Conservation (phyloP, 2,888 invertebrate genomes). For the Sympetrum striolatum region DNA sequence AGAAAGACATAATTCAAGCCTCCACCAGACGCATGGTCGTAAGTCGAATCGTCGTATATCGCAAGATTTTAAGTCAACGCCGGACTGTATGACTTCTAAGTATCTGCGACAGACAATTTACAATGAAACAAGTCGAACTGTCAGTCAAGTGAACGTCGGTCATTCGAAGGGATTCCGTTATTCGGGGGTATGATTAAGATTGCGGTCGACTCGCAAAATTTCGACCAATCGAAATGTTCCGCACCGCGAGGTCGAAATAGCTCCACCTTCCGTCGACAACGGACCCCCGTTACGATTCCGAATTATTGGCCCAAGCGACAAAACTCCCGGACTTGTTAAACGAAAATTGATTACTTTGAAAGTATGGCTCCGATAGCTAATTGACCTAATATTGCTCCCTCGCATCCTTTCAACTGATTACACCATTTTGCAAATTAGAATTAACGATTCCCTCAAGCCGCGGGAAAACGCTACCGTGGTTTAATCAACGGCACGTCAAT, state of each 20-base stretch:
- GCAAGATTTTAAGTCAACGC: no score
- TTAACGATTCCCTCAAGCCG: constrained; percentile 7
- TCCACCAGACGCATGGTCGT: no score
- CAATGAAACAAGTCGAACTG: no score
- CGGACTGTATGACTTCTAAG: no score
- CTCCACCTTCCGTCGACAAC: neutral
- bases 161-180: no score
- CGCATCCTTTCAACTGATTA: constrained; percentile 14
- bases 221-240: neutral
- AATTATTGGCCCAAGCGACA: neutral
- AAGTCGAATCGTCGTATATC: no score
- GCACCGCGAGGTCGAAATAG: neutral
- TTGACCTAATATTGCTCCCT: neutral
- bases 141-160: no score
- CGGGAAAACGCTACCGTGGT: neutral
- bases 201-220: neutral
- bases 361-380: neutral
- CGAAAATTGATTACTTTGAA: neutral
- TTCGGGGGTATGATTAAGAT: neutral
- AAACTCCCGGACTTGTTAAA: neutral
- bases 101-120: no score
- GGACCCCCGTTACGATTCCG: neutral
- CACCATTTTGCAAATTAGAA: neutral
- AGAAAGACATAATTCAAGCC: no score
- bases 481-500: neutral